Conservation (phyloP, 2,797 vertebrate species). For the Falco cherrug region DNA sequence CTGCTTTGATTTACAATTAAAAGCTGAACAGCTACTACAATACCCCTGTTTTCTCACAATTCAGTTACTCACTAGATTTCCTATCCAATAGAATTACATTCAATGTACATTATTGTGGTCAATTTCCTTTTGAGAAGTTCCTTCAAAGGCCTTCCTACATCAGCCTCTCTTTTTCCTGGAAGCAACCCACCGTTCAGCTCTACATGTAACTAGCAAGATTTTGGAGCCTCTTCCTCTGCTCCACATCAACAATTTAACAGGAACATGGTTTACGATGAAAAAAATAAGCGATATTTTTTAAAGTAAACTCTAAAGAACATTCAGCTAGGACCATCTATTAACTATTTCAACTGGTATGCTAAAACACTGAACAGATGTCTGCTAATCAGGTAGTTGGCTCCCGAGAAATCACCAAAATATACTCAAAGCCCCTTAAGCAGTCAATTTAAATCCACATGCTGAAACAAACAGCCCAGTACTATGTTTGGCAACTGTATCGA, state of each 20-base stretch:
- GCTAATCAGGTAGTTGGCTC: not conserved
- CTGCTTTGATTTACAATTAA: constrained; percentile 15
- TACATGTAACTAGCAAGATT: not conserved
- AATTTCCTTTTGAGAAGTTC: not conserved
- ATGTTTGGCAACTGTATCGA: not conserved
- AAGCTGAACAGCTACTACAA: not conserved
- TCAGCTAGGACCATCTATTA: not conserved
- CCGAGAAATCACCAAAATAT: not conserved
- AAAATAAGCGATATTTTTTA: not conserved
- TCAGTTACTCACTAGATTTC: not conserved
- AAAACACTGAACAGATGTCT: not conserved
- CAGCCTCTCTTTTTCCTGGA: not conserved
- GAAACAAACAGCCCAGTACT: not conserved
- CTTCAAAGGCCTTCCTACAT: not conserved
- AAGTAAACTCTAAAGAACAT: not conserved
- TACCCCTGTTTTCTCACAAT: not conserved
- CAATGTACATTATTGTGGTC: not conserved
- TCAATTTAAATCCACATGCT: not conserved
- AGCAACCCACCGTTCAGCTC: not conserved
- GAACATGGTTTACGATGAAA: not conserved
- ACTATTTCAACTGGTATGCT: not conserved
- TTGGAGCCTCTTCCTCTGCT: not conserved
- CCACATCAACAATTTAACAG: not conserved
- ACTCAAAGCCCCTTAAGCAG: not conserved
- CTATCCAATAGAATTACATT: not conserved